Conservation (phyloP, 1,140 invertebrate species). For the Drosophila bifasciata region DNA sequence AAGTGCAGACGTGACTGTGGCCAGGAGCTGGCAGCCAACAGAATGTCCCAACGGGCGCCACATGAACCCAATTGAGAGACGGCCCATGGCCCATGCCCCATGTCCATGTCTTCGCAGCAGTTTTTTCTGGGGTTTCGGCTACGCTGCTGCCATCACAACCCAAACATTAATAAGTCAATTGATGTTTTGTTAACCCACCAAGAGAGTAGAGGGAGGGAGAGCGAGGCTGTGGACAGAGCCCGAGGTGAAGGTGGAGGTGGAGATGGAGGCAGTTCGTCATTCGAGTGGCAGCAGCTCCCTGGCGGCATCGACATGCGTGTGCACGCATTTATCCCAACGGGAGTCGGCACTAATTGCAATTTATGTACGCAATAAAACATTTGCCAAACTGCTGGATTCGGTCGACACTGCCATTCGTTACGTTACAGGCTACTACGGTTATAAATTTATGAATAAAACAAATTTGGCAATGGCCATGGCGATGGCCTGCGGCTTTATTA, state of each 20-base stretch:
- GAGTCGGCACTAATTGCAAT: constrained; percentile 77
- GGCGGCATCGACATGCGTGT: constrained; percentile 68
- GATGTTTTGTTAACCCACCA: constrained; percentile 80
- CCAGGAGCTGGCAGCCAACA: constrained; percentile 12
- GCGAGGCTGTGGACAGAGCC: too few species aligned
- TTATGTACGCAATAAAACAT: constrained; percentile 82
- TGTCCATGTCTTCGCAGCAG: constrained; percentile 18
- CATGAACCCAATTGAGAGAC: constrained; percentile 61
- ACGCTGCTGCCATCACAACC: constrained; percentile 12
- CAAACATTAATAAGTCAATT: constrained; percentile 82
- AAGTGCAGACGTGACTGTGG: constrained; percentile 74
- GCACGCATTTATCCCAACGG: constrained; percentile 72
- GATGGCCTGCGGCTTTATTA: constrained; percentile 65
- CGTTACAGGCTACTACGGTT: constrained; percentile 62
- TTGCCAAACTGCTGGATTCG: constrained; percentile 68
- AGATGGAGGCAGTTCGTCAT: constrained; percentile 54
- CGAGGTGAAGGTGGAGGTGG: neutral
- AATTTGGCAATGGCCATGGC: constrained; percentile 37
- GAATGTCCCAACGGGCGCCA: constrained; percentile 52
- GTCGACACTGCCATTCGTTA: constrained; percentile 57
- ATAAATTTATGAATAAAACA: constrained; percentile 81
- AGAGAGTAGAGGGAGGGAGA: too few species aligned
- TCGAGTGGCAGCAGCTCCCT: constrained; percentile 40
- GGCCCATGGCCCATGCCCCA: neutral
- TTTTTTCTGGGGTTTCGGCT: constrained; percentile 30